These are phyloP conservation scores for Platyrinchus mystaceus DNA, from an alignment of 2,797 vertebrate genomes.

Conservation along the genomic window DNA sequence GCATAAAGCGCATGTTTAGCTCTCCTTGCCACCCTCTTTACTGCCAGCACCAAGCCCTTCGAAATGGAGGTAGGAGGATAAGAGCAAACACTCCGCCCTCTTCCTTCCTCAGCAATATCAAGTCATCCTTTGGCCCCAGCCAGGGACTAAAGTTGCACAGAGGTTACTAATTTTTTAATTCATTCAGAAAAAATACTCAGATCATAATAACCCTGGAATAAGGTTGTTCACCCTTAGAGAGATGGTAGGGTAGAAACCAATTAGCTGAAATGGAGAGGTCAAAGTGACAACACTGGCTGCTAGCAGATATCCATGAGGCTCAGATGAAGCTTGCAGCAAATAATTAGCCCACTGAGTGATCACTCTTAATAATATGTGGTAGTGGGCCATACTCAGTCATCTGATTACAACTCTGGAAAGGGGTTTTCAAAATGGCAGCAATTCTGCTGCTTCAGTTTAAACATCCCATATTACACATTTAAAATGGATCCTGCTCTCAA, in stretches of 20 bases:
- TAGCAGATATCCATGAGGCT: not conserved
- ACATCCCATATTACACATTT: not conserved
- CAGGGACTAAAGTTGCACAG: not conserved
- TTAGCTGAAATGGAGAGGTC: not conserved
- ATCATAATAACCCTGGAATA: not conserved
- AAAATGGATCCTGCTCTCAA: not conserved
- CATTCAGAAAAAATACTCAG: not conserved
- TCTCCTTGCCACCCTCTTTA: not conserved
- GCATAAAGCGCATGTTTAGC: not conserved
- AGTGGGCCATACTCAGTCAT: not conserved
- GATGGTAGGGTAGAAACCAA: not conserved
- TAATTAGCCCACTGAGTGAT: not conserved
- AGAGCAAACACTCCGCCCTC: not conserved
- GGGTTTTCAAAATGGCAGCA: not conserved
- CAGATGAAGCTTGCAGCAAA: not conserved
- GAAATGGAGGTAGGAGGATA: not conserved
- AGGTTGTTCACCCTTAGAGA: not conserved
- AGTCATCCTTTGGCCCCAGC: not conserved
- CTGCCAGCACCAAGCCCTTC: not conserved
- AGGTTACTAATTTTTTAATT: not conserved
- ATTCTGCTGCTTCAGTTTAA: not conserved
- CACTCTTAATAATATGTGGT: not conserved
- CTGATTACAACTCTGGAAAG: not conserved
- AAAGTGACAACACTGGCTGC: not conserved
- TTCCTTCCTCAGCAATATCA: not conserved